Evolutionary conservation across 2,797 vertebrate species (phyloP).

Genomic region (Champsocephalus esox): DNA sequence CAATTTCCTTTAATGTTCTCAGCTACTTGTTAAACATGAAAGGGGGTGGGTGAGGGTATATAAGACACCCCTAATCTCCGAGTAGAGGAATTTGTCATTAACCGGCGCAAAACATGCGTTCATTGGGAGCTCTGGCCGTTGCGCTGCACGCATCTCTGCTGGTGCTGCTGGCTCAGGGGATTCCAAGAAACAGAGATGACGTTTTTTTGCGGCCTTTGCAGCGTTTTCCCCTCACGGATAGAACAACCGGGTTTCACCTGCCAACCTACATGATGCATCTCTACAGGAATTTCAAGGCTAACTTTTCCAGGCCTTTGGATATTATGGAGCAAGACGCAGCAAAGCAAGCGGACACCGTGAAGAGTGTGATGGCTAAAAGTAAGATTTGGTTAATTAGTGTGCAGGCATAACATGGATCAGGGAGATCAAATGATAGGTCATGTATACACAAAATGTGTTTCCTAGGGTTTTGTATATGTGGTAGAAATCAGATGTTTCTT

Average conservation of each 20-base stretch:
- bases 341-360: slow-evolving; percentile 84
- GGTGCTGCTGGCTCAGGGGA: slow-evolving; percentile 60
- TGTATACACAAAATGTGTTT: neutral
- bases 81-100: slow-evolving; percentile 74
- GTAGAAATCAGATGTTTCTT: neutral
- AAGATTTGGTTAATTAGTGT: slow-evolving; percentile 57
- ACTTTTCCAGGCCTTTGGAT: slow-evolving; percentile 70
- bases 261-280: slow-evolving; percentile 87
- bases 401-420: too few species aligned
- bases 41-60: slow-evolving; percentile 79
- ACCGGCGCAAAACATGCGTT: slow-evolving; percentile 73
- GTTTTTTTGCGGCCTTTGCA: slow-evolving; percentile 25
- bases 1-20: slow-evolving; percentile 87
- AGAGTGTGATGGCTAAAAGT: slow-evolving; percentile 87
- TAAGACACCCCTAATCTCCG: slow-evolving; percentile 75
- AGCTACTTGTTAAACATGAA: slow-evolving; percentile 85
- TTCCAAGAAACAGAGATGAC: slow-evolving; percentile 44
- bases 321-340: slow-evolving; percentile 57
- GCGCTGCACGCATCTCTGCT: slow-evolving; percentile 75
- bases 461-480: neutral
- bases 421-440: neutral
- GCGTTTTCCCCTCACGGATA: slow-evolving; percentile 41
- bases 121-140: slow-evolving; percentile 63
- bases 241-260: slow-evolving; percentile 67
- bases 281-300: slow-evolving; percentile 82